Conservation (phyloP, 2,797 vertebrate genomes). For the Alauda arvensis region DNA sequence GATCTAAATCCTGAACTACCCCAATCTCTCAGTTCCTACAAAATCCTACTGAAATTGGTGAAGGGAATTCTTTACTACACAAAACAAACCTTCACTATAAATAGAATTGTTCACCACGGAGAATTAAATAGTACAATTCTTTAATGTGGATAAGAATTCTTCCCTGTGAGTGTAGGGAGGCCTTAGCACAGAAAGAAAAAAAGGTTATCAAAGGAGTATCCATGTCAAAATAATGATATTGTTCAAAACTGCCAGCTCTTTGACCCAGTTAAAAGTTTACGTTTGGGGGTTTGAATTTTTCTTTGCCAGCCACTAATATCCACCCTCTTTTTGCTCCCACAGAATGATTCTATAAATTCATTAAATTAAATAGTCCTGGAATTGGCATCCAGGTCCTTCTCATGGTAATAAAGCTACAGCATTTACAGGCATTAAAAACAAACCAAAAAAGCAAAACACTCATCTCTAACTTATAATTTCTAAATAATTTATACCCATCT, state of each 20-base stretch:
- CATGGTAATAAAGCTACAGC: background rate
- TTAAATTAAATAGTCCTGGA: background rate
- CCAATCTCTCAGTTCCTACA: fast-evolving
- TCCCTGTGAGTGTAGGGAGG: too few species aligned
- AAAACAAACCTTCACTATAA: background rate
- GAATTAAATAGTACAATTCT: background rate
- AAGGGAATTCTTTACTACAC: background rate
- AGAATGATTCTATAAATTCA: background rate
- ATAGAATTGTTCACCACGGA: background rate
- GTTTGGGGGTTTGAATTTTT: background rate
- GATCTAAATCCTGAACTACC: background rate
- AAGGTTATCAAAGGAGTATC: too few species aligned
- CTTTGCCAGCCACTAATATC: background rate
- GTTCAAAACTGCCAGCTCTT: background rate
- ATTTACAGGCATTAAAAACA: background rate
- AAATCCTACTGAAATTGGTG: background rate
- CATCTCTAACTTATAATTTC: too few species aligned
- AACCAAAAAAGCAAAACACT: background rate
- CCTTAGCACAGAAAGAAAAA: too few species aligned
- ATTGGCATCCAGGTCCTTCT: background rate
- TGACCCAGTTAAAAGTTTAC: background rate
- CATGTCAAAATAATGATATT: background rate
- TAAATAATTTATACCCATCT: too few species aligned
- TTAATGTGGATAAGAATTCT: background rate
- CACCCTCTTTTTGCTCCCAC: background rate